These are phyloP conservation scores for Dicyrtomina minuta DNA, from an alignment of 2,888 invertebrate genomes.

Conservation along the genomic window DNA sequence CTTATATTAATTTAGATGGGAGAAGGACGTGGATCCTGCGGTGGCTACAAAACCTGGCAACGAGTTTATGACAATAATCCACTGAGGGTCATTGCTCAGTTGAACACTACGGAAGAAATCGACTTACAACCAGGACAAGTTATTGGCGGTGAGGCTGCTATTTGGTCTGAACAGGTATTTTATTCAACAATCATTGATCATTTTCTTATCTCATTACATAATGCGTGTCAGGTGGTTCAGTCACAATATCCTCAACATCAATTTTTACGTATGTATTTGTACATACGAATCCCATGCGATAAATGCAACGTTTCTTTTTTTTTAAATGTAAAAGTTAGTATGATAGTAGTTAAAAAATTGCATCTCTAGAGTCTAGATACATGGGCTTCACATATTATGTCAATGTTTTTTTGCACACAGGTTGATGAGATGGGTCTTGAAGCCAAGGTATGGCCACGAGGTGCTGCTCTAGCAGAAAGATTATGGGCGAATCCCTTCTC, in stretches of 20 bases:
- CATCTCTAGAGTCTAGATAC: too few relatives aligned
- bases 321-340: too few relatives aligned
- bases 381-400: too few relatives aligned
- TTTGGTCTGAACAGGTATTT: conserved; percentile 79
- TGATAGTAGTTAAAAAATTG: too few relatives aligned
- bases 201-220: too few relatives aligned
- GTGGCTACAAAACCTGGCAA: conserved; percentile 88
- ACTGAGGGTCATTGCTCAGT: conserved; percentile 50
- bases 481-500: conserved; percentile 75
- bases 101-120: conserved; percentile 54
- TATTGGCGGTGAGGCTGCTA: conserved; percentile 74
- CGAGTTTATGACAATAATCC: conserved; percentile 65
- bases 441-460: conserved; percentile 77
- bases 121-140: conserved; percentile 55
- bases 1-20: conserved; percentile 55
- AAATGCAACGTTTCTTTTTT: too few relatives aligned
- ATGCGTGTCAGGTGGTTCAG: too few relatives aligned
- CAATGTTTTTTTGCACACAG: conserved; percentile 36
- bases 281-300: too few relatives aligned
- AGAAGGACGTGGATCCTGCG: conserved; percentile 83
- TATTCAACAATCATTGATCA: not conserved
- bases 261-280: too few relatives aligned
- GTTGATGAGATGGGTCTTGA: conserved; percentile 70
- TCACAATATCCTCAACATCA: too few relatives aligned
- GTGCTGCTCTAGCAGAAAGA: conserved; percentile 79